These are phyloP conservation scores for Typhlichthys eigenmanni DNA, from an alignment of 2,797 vertebrate genomes.

Conservation along the genomic window DNA sequence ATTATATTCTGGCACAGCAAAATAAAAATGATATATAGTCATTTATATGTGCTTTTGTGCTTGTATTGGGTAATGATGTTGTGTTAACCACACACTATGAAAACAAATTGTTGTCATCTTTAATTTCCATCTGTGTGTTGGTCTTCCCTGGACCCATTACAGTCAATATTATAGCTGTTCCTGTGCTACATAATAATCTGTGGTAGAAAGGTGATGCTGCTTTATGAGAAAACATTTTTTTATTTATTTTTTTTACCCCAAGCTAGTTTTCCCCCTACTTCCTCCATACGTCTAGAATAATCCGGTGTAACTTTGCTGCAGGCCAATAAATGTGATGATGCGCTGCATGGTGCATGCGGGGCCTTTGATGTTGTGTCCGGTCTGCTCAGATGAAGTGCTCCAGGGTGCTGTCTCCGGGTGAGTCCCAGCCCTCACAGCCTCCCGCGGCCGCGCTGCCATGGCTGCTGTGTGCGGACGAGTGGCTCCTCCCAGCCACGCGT, in stretches of 20 bases:
- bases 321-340: not conserved
- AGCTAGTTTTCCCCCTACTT: slow-evolving; percentile 24
- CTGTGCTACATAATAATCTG: too few species aligned
- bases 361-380: not conserved
- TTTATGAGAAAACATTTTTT: too few species aligned
- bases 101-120: too few species aligned
- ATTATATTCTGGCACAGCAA: not conserved
- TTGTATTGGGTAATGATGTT: too few species aligned
- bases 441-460: slow-evolving; percentile 48
- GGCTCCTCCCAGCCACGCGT: slow-evolving; percentile 62
- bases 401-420: slow-evolving; percentile 60
- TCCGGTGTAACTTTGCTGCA: not conserved
- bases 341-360: too few species aligned
- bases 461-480: slow-evolving; percentile 74
- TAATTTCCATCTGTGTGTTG: too few species aligned
- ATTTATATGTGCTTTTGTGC: not conserved
- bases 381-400: slow-evolving; percentile 69
- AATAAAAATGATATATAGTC: not conserved
- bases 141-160: too few species aligned
- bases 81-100: too few species aligned
- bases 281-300: slow-evolving; percentile 14
- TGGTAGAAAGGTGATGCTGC: too few species aligned
- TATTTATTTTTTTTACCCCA: not conserved
- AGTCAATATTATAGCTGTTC: too few species aligned
- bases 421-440: slow-evolving; percentile 37